phyloP scores from a whole-genome alignment of 2,113 vertebrate genomes.

The Fregata magnificens region DNA sequence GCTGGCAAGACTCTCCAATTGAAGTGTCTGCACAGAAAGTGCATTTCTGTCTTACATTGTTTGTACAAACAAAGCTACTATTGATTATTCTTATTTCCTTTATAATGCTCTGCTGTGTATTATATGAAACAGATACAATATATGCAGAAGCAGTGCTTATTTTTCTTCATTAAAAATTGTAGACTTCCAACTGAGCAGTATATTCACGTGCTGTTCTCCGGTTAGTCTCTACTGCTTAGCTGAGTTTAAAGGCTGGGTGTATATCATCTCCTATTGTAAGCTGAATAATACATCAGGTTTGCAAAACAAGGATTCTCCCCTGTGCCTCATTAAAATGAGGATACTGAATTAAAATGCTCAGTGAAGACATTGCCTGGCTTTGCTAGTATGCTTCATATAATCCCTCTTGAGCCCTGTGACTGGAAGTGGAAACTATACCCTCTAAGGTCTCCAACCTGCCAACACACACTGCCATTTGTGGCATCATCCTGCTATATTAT shows the following conservation, averaged over 20 bases:
- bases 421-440: neutral
- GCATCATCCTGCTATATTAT: neutral
- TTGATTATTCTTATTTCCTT: neutral
- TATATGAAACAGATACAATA: neutral
- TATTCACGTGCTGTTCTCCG: neutral
- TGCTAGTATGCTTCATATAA: neutral
- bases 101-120: neutral
- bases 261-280: neutral
- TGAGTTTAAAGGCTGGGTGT: neutral
- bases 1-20: neutral
- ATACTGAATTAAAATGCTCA: neutral
- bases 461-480: rapidly evolving
- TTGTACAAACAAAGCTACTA: neutral
- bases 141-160: neutral
- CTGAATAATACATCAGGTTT: neutral
- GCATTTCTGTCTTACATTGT: neutral
- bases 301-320: neutral
- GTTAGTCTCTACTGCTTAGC: neutral
- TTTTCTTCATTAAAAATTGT: neutral
- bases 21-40: neutral
- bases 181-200: neutral
- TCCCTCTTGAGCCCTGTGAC: neutral
- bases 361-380: neutral
- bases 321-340: neutral
- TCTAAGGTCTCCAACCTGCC: neutral